Conservation (phyloP, 2,888 invertebrate genomes). For the Calameuta filiformis region DNA sequence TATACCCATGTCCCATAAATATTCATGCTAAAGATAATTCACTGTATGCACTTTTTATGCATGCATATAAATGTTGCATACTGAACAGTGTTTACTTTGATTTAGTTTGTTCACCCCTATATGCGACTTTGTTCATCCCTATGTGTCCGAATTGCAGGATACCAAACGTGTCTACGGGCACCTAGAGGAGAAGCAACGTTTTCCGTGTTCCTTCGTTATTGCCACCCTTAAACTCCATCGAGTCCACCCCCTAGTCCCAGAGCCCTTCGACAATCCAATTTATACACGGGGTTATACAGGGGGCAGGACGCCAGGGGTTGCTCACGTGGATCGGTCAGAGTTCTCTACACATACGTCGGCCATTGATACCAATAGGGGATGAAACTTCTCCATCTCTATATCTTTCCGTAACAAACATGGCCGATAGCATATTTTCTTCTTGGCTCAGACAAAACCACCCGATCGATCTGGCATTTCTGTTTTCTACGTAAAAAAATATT, state of each 20-base stretch:
- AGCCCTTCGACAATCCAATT: conserved; percentile 60
- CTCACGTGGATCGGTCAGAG: conserved; percentile 20
- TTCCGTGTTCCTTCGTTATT: conserved; percentile 6
- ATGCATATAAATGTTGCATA: not conserved
- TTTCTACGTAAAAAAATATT: not conserved
- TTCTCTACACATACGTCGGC: not conserved
- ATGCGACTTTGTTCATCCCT: not conserved
- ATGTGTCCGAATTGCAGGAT: not conserved
- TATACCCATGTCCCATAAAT: not conserved
- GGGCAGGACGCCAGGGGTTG: conserved; percentile 29
- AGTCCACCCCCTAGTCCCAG: conserved; percentile 39
- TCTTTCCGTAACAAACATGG: not conserved
- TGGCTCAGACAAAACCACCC: not conserved
- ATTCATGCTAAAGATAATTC: not conserved
- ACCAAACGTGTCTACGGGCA: not conserved
- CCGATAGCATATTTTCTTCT: not conserved
- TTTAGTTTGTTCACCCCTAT: not conserved
- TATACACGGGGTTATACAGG: conserved; percentile 61
- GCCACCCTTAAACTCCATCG: conserved; percentile 21
- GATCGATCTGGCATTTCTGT: not conserved
- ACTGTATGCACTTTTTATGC: not conserved
- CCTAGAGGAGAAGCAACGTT: not conserved
- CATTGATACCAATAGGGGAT: not conserved
- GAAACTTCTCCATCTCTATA: not conserved
- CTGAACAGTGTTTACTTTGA: not conserved